Evolutionary conservation across 1,140 invertebrate genomes (phyloP), one percentile per base, ranked within the genome.

Genomic region (Periplaneta americana): DNA sequence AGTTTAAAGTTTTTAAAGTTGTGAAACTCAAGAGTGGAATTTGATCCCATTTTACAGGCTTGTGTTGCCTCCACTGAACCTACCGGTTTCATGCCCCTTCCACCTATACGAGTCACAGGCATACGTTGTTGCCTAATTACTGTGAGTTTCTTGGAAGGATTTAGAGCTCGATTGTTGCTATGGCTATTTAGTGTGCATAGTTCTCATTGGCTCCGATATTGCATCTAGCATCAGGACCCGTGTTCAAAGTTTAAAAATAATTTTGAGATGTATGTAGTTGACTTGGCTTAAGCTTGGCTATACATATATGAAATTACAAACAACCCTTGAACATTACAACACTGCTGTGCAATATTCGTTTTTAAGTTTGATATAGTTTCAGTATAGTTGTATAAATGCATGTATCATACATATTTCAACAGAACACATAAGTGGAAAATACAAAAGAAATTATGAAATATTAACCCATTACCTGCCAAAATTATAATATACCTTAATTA

Each of bases 101-200:
- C 81, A 82, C 81, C 81, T 34, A 78, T 66, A 37, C 81, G 81
- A 78, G 75, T 75, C 81, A 77, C 75, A 33, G 81, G 81, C 81
- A 78, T 82, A 32, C 81, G 57, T 82, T 82, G 81, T 82, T 82
- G 81, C 81, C 81, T 82, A 48, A 76, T 82, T 66, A 82, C 75
- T 78, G 81, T 82, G 81, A 82, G 81, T 82, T 82, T 80, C 39
- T 48, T 10, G 48, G 48, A 66, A 66, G 48, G 22, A 66, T 66
- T 66, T 28, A 66, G 48, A 66, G 48, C 48, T 66, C 48, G 48
- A 66, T 66, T 66, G 48, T 66, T 66, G 48, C 48, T 66, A n/a
- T 66, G 48, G 48, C 48, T 28, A 66, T 28, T 66, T 66, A 66
- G 48, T 66, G n/a, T 66, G 48, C 48, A n/a, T 66, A 66, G 48